Conservation (phyloP, 2,888 invertebrate species). For the Antheraea yamamai region DNA sequence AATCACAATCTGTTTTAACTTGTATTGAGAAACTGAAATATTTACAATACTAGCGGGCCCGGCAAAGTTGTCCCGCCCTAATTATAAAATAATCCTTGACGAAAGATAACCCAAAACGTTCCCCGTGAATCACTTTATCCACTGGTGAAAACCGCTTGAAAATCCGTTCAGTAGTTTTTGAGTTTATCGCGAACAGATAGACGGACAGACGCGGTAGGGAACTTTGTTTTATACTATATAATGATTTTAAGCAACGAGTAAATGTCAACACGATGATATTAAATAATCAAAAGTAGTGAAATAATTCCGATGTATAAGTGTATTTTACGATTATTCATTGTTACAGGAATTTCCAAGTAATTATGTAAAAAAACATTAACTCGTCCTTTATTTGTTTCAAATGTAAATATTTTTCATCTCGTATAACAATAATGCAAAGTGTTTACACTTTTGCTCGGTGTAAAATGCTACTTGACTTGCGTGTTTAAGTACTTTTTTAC, state of each 20-base stretch:
- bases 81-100: too few species aligned
- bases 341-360: conserved; percentile 25
- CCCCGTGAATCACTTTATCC: too few species aligned
- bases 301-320: background rate
- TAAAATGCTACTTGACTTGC: conserved; percentile 58
- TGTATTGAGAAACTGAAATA: background rate
- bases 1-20: background rate
- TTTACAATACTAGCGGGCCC: too few species aligned
- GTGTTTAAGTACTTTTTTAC: conserved; percentile 61
- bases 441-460: conserved; percentile 37
- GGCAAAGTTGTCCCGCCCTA: too few species aligned
- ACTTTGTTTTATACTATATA: too few species aligned
- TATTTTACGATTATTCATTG: background rate
- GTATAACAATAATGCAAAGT: conserved; percentile 23
- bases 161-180: too few species aligned
- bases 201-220: too few species aligned
- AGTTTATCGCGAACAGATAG: too few species aligned
- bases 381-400: conserved; percentile 30
- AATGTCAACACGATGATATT: background rate
- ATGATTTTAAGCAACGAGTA: background rate
- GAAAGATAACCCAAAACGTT: too few species aligned
- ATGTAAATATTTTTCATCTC: conserved; percentile 41
- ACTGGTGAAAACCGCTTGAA: too few species aligned
- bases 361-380: conserved; percentile 28
- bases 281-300: background rate